Base-by-base conservation (phyloP, 2,888 invertebrate genomes). In the Ichneumoninae sp. region DNA sequence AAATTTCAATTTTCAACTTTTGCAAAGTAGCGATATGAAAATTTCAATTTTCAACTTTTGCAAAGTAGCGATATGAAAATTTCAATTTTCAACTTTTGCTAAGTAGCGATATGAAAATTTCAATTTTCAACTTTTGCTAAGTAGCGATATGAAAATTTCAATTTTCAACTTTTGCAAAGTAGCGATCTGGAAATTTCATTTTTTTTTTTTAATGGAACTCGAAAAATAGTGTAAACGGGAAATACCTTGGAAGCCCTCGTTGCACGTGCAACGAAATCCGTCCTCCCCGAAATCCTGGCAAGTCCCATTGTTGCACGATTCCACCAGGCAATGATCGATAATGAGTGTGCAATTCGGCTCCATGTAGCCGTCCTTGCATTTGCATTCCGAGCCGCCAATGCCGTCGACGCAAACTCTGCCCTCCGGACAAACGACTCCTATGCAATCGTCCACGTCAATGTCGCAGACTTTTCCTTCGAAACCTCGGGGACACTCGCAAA, bases 291-390 rank as follows among this genome's bases (percentile, higher is more conserved):
- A 94, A 92, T 96, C 96, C 85, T 94, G 94, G 93, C 97, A 97
- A 77, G 96, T 96, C 89, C 96, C 97, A 94, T 97, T 97, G 93
- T 96, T 95, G 94, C 98, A 98, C 40, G 96, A 96, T 87, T 95
- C 94, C 69, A 94, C 93, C 16, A 94, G 94, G 93, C 97, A 97
- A 79, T 96, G 95, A 90, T 96, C 95, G 62, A 95, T 92, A 86
- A 95, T 94, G 2, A 94, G 90, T 3, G 94, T 94, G 89, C 96
- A 96, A 90, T 95, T 95, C 1, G 95, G 95, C n/a, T 96, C 96
- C 19, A 94, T 93, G 88, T 94, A 95, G 13, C 96, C 96, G 10
- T 94, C 94, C 6, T 94, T 95, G 90, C 96, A 96, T 57, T 94
- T 93, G 88, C 96, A 96, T 85, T 96, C 96, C 89, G 95, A 96